These are phyloP conservation scores for Sphyrna mokarran DNA, from an alignment of 2,113 vertebrate species.

Conservation along the genomic window DNA sequence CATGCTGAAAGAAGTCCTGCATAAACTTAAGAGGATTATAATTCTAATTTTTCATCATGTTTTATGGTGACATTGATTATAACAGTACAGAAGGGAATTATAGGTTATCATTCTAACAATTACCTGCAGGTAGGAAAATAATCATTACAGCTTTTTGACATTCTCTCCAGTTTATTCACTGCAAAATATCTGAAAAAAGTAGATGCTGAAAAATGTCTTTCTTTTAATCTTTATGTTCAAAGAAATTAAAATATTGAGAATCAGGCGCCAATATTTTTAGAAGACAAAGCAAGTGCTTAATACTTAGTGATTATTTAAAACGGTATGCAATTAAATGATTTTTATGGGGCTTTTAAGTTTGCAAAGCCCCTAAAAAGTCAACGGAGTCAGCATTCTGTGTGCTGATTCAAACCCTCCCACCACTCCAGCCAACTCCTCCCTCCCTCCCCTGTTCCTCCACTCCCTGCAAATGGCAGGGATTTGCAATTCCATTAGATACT, in stretches of 20 bases:
- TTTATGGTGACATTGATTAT: not conserved
- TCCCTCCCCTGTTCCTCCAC: slow-evolving; percentile 1
- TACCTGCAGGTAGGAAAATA: not conserved
- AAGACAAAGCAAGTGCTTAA: not conserved
- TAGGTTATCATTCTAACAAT: not conserved
- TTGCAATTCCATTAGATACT: slow-evolving; percentile 52
- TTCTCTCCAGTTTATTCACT: not conserved
- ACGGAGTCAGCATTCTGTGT: slow-evolving; percentile 46
- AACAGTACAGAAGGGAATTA: not conserved
- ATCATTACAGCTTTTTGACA: not conserved
- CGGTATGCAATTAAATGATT: not conserved
- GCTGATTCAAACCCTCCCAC: slow-evolving; percentile 30
- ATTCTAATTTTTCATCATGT: not conserved
- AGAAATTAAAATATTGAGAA: no score
- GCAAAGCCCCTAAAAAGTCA: not conserved
- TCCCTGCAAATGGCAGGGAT: slow-evolving; percentile 51
- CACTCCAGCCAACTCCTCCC: no score
- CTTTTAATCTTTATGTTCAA: not conserved
- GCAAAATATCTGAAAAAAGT: not conserved
- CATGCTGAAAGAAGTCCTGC: no score
- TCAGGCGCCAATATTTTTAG: not conserved
- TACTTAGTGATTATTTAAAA: slow-evolving; percentile 9
- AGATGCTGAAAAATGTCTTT: not conserved
- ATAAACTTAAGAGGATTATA: not conserved
- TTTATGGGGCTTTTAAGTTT: not conserved